Base-by-base conservation (phyloP, 1,140 invertebrate genomes). In the Homalodisca vitripennis region DNA sequence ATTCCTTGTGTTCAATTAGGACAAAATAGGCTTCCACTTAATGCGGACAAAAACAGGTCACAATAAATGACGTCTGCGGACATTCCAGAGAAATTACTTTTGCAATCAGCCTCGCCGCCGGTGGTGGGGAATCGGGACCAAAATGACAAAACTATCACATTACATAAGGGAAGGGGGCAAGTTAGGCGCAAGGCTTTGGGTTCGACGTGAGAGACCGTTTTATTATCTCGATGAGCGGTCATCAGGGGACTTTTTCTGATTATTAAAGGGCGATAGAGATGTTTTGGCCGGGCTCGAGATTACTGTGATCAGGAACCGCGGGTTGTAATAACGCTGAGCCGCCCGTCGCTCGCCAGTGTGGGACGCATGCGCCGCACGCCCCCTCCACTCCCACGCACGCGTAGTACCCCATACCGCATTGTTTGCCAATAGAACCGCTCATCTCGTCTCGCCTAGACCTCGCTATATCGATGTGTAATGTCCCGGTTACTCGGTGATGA, bases 261-360 rank as follows among this genome's bases (percentile, higher is more conserved):
- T 60, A 60, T 60, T 60, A 60, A 60, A 60, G 55, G 55, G 55
- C 55, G 55, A 60, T 60, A 60, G 55, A 60, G 55, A 60, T 60
- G 55, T 60, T 60, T 60, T 60, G 55, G 55, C 55, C 55, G 55
- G 14, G 22, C 13, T 6, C 34, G 6, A 26, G 55, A 60, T 60
- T 60, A 60, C 55, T 22, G 55, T 60, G 55, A 27, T 60, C 55
- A 60, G 55, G 6, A 60, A 26, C 29, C 55, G 26, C 26, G 27
- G 55, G 55, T 60, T 60, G 22, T 60, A 60, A 60, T 60, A 60
- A 60, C 48, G 48, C n/a, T n/a, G n/a, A n/a, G n/a, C n/a, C n/a
- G 34, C 34, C 6, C 6, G 34, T 17, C 34, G 34, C 34, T 10
- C 6, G 34, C 34, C 6, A 41, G 34, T 17, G 34, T 10, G 34